Evolutionary conservation across 2,113 vertebrate species (phyloP), one percentile per base, ranked within the genome.

Genomic region (Fulica atra): DNA sequence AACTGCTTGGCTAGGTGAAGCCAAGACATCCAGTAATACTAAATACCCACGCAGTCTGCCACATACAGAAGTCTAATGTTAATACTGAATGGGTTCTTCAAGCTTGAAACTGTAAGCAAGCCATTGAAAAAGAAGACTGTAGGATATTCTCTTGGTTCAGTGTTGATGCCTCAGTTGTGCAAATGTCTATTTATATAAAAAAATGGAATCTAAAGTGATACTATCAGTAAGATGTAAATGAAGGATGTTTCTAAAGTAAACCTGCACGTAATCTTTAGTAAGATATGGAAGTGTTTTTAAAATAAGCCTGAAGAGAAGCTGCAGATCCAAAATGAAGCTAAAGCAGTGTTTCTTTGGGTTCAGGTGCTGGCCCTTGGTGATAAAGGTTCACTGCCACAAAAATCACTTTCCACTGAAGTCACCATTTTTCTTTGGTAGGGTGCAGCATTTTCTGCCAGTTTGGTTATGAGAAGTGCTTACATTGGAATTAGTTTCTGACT

Each of bases 1-100:
- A 98, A 98, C 97, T 98, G 98, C 98, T 98, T 98, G 98, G 96
- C 98, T 98, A 95, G 97, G 96, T 97, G 96, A 97, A 97, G 98
- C 98, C 98, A 98, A 74, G 94, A 97, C 97, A 98, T 97, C 96
- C 96, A 97, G 88, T 98, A 98, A 97, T 95, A 96, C 96, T 97
- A 97, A 97, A 96, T 97, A 96, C 94, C 93, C 96, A 96, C 97
- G 96, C 96, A 97, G 95, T 96, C 97, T 98, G 86, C 94, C 97
- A 96, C 96, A 42, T 97, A 96, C 98, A 98, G 97, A 97, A 96
- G 96, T 98, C 88, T 97, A 97, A 98, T 89, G 98, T 93, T 98
- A 98, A 98, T 95, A 91, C 77, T 96, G 96, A 98, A 97, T 95
- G 98, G 97, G 97, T 98, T 98, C 97, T 97, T 97, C 98, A 95